A percentile compares a stretch with the other conserved stretches of the same genome.
These are phyloP conservation scores for Drosophila kepulauana DNA, from an alignment of 1,140 invertebrate genomes.

Conservation along the genomic window DNA sequence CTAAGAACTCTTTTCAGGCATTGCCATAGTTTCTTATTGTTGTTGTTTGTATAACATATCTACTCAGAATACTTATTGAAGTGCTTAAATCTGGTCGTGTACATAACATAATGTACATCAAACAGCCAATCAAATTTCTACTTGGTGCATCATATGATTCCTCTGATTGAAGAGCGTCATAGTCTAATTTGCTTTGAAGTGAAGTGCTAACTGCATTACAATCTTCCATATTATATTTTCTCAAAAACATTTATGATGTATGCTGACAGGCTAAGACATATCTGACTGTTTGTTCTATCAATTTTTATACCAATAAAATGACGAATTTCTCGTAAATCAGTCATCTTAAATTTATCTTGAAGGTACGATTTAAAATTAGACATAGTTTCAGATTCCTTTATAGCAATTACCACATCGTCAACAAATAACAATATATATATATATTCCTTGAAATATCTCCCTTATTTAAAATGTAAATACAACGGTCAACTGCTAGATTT, in stretches of 20 bases:
- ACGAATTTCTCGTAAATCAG: slow-evolving; percentile 7
- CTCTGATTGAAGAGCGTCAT: slow-evolving; percentile 15
- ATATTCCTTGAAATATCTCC: slow-evolving; percentile 1
- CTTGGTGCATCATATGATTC: neutral
- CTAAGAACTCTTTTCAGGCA: slow-evolving; percentile 64
- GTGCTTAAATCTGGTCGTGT: slow-evolving; percentile 73
- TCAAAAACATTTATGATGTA: slow-evolving; percentile 43
- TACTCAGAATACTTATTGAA: slow-evolving; percentile 57
- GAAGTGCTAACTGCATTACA: slow-evolving; percentile 59
- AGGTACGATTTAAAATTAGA: slow-evolving; percentile 17
- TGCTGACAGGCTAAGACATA: slow-evolving; percentile 10
- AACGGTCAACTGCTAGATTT: slow-evolving; percentile 1
- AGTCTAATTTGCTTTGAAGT: slow-evolving; percentile 42
- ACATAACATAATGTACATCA: slow-evolving; percentile 78
- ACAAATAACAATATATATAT: slow-evolving; percentile 47
- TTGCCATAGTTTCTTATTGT: slow-evolving; percentile 66
- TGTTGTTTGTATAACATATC: slow-evolving; percentile 46
- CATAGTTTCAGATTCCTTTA: slow-evolving; percentile 8
- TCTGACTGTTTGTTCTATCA: slow-evolving; percentile 16
- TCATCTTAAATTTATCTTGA: slow-evolving; percentile 23
- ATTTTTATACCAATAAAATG: slow-evolving; percentile 38
- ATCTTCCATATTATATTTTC: slow-evolving; percentile 67
- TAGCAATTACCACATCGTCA: slow-evolving; percentile 59
- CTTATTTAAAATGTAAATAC: neutral
- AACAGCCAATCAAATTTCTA: slow-evolving; percentile 68